These are phyloP conservation scores for Thalpophila matura DNA, from an alignment of 2,888 invertebrate species.

Conservation along the genomic window DNA sequence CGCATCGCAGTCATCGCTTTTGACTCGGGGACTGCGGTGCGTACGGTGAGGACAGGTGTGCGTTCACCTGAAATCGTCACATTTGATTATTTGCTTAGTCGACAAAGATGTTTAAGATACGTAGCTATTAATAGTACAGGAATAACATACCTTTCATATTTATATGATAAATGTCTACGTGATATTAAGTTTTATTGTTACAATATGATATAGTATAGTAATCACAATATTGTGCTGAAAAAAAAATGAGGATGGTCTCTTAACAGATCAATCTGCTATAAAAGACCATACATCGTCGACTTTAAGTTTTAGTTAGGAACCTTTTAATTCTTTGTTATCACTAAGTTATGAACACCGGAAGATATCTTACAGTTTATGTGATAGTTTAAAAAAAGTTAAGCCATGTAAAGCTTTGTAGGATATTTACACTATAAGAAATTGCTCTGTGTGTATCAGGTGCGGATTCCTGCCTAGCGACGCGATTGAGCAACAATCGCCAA, in stretches of 20 bases:
- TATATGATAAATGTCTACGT: too few species aligned
- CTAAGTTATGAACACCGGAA: constrained; percentile 23
- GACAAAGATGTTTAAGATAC: too few species aligned
- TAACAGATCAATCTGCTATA: constrained; percentile 21
- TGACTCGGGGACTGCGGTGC: too few species aligned
- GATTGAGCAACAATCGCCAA: constrained; percentile 89
- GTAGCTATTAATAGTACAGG: too few species aligned
- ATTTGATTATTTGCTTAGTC: too few species aligned
- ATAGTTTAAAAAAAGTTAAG: constrained; percentile 19
- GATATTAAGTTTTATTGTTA: too few species aligned
- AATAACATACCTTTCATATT: too few species aligned
- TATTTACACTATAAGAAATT: constrained; percentile 65
- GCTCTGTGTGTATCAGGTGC: constrained; percentile 87
- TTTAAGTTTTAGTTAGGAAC: constrained; percentile 1
- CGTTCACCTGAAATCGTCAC: too few species aligned
- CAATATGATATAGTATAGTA: too few species aligned
- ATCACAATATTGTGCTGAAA: constrained; percentile 21
- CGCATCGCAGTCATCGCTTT: too few species aligned
- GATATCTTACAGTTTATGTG: constrained; percentile 39
- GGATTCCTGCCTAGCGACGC: constrained; percentile 89
- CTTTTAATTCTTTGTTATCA: neutral
- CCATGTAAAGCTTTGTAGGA: constrained; percentile 37
- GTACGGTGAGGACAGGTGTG: too few species aligned
- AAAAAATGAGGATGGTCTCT: constrained; percentile 62
- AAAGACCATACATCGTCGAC: constrained; percentile 23